phyloP scores from a whole-genome alignment of 2,888 invertebrate species.

The Criorhina ranunculi region DNA sequence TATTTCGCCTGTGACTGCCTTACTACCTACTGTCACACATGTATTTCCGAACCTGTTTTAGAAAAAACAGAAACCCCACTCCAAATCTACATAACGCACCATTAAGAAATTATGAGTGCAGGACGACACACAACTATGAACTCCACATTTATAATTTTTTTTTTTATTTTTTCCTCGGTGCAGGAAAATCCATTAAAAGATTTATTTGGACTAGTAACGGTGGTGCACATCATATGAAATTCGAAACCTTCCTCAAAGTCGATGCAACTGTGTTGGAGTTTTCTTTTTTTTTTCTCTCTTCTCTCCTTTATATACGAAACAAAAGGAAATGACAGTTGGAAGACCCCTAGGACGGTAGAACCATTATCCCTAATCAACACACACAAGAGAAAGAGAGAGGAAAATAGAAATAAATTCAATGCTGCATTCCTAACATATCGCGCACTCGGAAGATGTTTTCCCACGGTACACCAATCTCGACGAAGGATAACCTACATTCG shows the following conservation, averaged over 20 bases:
- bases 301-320: constrained; percentile 52
- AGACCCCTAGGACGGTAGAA: constrained; percentile 70
- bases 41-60: constrained; percentile 41
- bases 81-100: constrained; percentile 59
- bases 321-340: constrained; percentile 70
- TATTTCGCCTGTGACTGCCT: neutral
- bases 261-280: constrained; percentile 66
- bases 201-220: constrained; percentile 76
- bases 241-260: constrained; percentile 66
- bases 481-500: constrained; percentile 71
- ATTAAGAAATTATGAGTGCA: constrained; percentile 65
- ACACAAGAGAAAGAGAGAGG: constrained; percentile 61
- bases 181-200: constrained; percentile 75
- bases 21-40: neutral
- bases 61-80: neutral
- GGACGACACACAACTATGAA: constrained; percentile 42
- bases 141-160: constrained; percentile 4
- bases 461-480: constrained; percentile 60
- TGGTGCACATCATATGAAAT: constrained; percentile 74
- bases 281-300: constrained; percentile 18
- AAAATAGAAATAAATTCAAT: constrained; percentile 75
- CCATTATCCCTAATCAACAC: constrained; percentile 76
- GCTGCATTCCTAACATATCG: constrained; percentile 71
- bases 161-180: constrained; percentile 34
- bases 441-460: constrained; percentile 63